Conservation (phyloP, 2,888 invertebrate species). For the Sminthurinus aureus region DNA sequence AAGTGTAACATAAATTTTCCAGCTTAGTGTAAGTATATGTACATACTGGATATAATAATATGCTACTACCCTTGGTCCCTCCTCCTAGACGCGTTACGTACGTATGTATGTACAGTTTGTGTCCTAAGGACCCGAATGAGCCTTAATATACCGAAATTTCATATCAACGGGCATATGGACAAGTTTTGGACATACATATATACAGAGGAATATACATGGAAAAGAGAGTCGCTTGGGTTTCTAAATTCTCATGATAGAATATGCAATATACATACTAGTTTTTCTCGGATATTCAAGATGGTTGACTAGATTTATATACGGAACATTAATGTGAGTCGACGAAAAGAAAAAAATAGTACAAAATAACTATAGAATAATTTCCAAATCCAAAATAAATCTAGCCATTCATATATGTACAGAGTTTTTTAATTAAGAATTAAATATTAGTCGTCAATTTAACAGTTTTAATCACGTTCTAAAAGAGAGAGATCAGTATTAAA, state of each 20-base stretch:
- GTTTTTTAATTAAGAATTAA: not conserved
- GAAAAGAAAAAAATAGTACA: not conserved
- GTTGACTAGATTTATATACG: not conserved
- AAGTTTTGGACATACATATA: too few relatives aligned
- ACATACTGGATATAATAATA: too few relatives aligned
- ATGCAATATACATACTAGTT: not conserved
- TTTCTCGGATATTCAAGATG: not conserved
- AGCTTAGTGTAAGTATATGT: too few relatives aligned
- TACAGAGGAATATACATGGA: not conserved
- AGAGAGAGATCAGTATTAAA: too few relatives aligned
- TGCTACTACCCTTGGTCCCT: too few relatives aligned
- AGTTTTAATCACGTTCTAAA: too few relatives aligned
- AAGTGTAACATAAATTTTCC: too few relatives aligned
- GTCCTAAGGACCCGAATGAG: too few relatives aligned
- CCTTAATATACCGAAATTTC: too few relatives aligned
- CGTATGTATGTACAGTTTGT: too few relatives aligned
- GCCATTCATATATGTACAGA: not conserved
- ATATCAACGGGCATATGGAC: too few relatives aligned
- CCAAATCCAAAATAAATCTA: not conserved
- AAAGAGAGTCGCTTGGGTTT: not conserved
- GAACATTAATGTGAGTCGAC: not conserved
- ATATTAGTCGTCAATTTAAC: not conserved
- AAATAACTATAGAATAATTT: not conserved
- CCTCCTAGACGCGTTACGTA: too few relatives aligned
- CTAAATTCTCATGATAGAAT: not conserved